phyloP scores from a whole-genome alignment of 2,113 vertebrate genomes.

The Megaleporinus macrocephalus region DNA sequence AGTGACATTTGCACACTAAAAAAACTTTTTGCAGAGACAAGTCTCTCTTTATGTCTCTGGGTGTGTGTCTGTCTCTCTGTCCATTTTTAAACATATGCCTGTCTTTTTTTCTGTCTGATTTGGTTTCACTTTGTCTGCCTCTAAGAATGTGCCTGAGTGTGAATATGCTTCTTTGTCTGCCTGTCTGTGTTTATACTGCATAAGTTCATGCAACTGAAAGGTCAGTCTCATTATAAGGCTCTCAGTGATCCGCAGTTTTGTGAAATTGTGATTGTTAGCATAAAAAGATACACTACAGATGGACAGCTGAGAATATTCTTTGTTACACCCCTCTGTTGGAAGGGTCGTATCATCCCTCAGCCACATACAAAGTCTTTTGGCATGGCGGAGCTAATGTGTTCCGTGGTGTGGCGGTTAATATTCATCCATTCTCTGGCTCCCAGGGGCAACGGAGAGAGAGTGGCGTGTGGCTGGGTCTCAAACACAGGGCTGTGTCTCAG shows the following conservation, averaged over 20 bases:
- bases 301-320: background rate
- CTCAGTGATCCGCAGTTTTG: background rate
- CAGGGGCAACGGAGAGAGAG: conserved; percentile 23
- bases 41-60: background rate
- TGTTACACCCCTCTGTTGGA: background rate
- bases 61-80: background rate
- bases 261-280: background rate
- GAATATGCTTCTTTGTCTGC: background rate
- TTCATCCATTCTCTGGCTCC: conserved; percentile 35
- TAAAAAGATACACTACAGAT: background rate
- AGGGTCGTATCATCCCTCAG: background rate
- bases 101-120: no score
- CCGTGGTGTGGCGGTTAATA: conserved; percentile 28
- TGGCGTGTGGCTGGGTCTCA: conserved; percentile 26
- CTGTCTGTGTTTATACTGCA: background rate
- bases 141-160: no score
- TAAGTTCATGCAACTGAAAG: background rate
- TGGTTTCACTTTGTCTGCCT: no score
- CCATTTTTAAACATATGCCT: no score
- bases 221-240: background rate
- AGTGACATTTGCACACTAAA: no score
- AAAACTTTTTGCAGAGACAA: no score
- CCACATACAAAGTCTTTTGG: conserved; percentile 23
- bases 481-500: conserved; percentile 24
- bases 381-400: conserved; percentile 24